phyloP scores from a whole-genome alignment of 2,888 invertebrate genomes.

The Lycophotia porphyrea region DNA sequence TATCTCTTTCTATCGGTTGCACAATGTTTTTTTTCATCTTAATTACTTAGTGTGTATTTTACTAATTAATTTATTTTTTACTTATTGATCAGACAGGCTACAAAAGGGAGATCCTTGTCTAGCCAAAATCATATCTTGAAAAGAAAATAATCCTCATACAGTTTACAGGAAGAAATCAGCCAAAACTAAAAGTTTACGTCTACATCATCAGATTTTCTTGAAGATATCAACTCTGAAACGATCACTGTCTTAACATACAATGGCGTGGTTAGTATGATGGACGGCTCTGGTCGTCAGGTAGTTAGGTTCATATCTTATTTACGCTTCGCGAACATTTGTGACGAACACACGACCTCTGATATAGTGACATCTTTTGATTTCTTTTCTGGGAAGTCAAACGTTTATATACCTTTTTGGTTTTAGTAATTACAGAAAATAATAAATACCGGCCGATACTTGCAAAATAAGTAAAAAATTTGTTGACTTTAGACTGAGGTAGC shows the following conservation, averaged over 20 bases:
- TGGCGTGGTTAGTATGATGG: slow-evolving; percentile 51
- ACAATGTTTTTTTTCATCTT: not conserved
- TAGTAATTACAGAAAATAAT: not conserved
- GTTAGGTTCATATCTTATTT: slow-evolving; percentile 75
- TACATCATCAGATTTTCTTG: slow-evolving; percentile 72
- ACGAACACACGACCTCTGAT: slow-evolving; percentile 70
- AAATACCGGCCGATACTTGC: not conserved
- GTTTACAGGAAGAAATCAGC: slow-evolving; percentile 67
- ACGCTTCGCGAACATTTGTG: slow-evolving; percentile 73
- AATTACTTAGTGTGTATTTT: not conserved
- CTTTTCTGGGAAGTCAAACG: slow-evolving; percentile 25
- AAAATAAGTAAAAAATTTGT: not conserved
- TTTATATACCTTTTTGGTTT: slow-evolving; percentile 9
- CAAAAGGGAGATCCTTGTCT: too few species aligned
- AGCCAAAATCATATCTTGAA: not conserved
- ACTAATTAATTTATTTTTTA: not conserved
- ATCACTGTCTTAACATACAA: slow-evolving; percentile 52
- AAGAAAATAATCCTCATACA: not conserved
- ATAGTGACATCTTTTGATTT: slow-evolving; percentile 59
- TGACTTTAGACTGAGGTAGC: not conserved
- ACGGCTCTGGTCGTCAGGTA: slow-evolving; percentile 74
- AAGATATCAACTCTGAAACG: slow-evolving; percentile 70
- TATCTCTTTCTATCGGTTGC: not conserved
- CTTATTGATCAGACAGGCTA: not conserved
- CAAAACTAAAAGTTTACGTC: slow-evolving; percentile 67